These are phyloP conservation scores for Andricus grossulariae DNA, from an alignment of 1,140 invertebrate species.

Conservation along the genomic window DNA sequence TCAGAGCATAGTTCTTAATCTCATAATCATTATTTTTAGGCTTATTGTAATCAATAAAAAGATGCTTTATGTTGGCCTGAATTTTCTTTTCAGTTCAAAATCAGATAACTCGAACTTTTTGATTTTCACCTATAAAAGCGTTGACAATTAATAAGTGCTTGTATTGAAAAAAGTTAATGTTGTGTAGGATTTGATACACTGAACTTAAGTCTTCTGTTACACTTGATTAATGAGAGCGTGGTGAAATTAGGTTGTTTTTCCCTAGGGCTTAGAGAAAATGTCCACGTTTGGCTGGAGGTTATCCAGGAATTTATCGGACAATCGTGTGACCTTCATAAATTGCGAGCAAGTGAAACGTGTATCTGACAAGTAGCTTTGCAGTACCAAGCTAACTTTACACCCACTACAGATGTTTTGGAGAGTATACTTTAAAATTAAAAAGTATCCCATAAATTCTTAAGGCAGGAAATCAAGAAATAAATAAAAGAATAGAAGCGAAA, in stretches of 20 bases:
- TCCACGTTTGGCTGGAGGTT: neutral
- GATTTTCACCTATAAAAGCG: no score
- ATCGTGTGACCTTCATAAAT: conserved; percentile 23
- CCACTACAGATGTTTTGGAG: neutral
- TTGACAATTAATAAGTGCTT: conserved; percentile 5
- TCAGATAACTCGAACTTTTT: no score
- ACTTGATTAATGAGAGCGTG: conserved; percentile 35
- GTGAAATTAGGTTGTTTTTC: conserved; percentile 36
- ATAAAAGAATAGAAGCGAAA: no score
- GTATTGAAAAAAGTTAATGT: neutral
- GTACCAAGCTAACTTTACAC: neutral
- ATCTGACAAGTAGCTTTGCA: conserved; percentile 2
- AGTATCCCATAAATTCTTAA: no score
- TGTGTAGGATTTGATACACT: neutral
- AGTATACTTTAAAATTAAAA: no score
- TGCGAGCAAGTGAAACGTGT: conserved; percentile 1
- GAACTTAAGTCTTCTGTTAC: conserved; percentile 24
- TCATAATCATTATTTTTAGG: no score
- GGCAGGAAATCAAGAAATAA: no score
- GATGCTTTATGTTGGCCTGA: no score
- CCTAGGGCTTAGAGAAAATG: neutral
- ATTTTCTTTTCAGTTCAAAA: no score
- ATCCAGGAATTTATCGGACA: conserved; percentile 15
- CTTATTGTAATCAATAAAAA: no score
- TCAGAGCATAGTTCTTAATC: no score